Percentiles rank a stretch among this genome's conserved stretches.
Evolutionary conservation across 2,888 invertebrate genomes (phyloP).

Genomic region (Bedellia somnulentella): DNA sequence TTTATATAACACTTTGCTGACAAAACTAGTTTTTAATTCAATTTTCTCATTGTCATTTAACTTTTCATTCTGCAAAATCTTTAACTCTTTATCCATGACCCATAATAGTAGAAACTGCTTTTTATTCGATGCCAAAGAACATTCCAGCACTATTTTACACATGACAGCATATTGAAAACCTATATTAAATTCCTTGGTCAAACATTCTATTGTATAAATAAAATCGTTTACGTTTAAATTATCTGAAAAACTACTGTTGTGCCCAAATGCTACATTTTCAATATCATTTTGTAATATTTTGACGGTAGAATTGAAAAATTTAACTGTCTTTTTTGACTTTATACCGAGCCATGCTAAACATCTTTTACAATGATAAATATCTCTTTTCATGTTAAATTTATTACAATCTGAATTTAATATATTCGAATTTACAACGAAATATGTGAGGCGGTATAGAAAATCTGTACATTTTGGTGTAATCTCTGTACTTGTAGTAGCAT

Average conservation of each 20-base stretch:
- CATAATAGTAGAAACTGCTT: slow-evolving; percentile 61
- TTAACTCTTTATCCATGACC: slow-evolving; percentile 64
- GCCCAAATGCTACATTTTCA: slow-evolving; percentile 7
- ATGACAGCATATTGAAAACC: slow-evolving; percentile 51
- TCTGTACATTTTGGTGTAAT: slow-evolving; percentile 53
- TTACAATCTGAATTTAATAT: slow-evolving; percentile 37
- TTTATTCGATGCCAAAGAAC: slow-evolving; percentile 31
- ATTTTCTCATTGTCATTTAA: slow-evolving; percentile 20
- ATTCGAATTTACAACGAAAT: slow-evolving; percentile 45
- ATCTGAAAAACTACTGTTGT: slow-evolving; percentile 17
- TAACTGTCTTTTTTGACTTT: slow-evolving; percentile 38
- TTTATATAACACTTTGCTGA: slow-evolving; percentile 62
- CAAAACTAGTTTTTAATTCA: slow-evolving; percentile 37
- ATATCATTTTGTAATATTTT: slow-evolving; percentile 21
- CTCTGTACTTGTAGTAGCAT: slow-evolving; percentile 14
- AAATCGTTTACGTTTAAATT: slow-evolving; percentile 47
- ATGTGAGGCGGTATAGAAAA: slow-evolving; percentile 61
- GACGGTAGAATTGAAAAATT: slow-evolving; percentile 63
- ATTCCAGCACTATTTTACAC: slow-evolving; percentile 58
- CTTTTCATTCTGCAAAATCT: slow-evolving; percentile 34
- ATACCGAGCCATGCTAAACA: slow-evolving; percentile 63
- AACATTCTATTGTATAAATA: slow-evolving; percentile 48
- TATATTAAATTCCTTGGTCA: slow-evolving; percentile 47
- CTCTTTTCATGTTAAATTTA: slow-evolving; percentile 40
- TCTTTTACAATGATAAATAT: slow-evolving; percentile 55